Evolutionary conservation across 2,113 vertebrate genomes (phyloP).

Genomic region (Aphelocoma coerulescens): DNA sequence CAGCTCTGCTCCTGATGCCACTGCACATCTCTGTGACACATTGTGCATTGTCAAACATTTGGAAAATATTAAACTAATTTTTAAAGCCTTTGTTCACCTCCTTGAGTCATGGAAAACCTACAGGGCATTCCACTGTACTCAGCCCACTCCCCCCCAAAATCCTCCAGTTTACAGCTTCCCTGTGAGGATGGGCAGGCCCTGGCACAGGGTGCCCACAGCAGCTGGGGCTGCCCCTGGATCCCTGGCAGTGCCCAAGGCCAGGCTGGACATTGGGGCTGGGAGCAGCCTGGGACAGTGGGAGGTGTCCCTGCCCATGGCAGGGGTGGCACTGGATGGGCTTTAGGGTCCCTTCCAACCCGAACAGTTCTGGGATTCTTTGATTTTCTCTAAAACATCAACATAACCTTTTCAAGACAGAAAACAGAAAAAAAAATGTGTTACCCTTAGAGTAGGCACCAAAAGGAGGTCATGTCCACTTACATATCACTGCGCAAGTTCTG

Average conservation of each 20-base stretch:
- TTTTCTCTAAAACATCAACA: not conserved
- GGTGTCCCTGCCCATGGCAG: not conserved
- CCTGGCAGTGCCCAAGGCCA: not conserved
- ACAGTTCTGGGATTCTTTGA: not conserved
- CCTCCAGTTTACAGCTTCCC: not conserved
- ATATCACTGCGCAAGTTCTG: not conserved
- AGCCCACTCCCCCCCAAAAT: not conserved
- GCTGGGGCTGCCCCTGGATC: not conserved
- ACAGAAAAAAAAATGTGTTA: not conserved
- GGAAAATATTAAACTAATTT: not conserved
- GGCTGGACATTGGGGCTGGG: not conserved
- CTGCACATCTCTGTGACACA: not conserved
- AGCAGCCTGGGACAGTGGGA: not conserved
- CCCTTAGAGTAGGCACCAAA: not conserved
- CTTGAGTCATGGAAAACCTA: not conserved
- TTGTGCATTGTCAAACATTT: not conserved
- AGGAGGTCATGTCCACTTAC: not conserved
- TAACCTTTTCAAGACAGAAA: not conserved
- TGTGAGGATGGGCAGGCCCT: not conserved
- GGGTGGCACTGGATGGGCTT: fast-evolving
- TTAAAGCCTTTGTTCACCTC: not conserved
- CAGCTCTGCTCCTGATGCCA: fast-evolving
- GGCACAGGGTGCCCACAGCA: not conserved
- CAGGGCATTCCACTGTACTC: not conserved
- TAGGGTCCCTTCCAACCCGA: fast-evolving